Conservation (phyloP, 2,113 vertebrate species). For the Phrynosoma platyrhinos region DNA sequence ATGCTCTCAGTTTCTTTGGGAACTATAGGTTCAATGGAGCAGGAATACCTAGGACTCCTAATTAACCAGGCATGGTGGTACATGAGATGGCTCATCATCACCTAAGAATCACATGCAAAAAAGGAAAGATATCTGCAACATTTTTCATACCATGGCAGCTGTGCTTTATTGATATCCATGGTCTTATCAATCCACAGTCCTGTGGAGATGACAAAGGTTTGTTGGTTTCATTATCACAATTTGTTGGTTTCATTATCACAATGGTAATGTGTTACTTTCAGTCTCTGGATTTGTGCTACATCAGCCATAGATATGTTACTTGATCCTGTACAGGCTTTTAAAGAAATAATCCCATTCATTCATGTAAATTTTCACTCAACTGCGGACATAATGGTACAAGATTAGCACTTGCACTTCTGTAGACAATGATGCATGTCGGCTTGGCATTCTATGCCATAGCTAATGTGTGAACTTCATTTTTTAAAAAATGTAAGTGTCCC, state of each 20-base stretch:
- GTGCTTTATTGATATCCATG: not conserved
- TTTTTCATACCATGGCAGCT: not conserved
- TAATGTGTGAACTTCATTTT: no score
- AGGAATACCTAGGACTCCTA: not conserved
- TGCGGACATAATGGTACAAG: not conserved
- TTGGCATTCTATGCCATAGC: not conserved
- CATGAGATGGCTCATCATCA: not conserved
- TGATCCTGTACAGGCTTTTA: not conserved
- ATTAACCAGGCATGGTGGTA: not conserved
- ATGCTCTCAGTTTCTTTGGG: not conserved
- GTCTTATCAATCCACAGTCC: not conserved
- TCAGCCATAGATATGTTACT: not conserved
- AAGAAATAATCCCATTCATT: not conserved
- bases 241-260: not conserved
- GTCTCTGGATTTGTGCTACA: not conserved
- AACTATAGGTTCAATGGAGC: not conserved
- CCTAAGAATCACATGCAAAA: not conserved
- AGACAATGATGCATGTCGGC: not conserved
- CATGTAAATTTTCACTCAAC: not conserved
- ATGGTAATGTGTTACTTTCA: no score
- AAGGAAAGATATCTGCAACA: not conserved
- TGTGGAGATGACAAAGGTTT: not conserved
- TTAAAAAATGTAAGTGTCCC: no score
- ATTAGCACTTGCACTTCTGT: not conserved
- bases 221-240: not conserved